Base-by-base conservation (phyloP, 2,888 invertebrate genomes). In the Nomada hirtipes region DNA sequence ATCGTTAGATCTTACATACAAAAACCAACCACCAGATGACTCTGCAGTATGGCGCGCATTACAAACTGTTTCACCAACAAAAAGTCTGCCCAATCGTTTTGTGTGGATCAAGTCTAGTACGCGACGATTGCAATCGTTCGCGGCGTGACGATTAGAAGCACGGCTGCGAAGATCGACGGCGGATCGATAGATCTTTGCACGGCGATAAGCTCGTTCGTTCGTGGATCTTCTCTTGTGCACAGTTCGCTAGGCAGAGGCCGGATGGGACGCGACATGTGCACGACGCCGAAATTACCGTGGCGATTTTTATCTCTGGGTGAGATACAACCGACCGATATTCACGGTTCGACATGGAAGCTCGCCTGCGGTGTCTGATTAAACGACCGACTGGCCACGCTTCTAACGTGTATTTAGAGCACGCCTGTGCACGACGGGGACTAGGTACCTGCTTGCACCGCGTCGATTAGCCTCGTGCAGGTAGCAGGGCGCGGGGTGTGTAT, bases 181-280 rank as follows among this genome's bases (percentile, higher is more conserved):
- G 59, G 53, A 77, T 80, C 79, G 79, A 80, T 80, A 78, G 79
- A 78, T 80, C 55, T 10, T 26, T n/a, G 26, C 1, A 4, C 11
- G 60, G 53, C 47, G 79, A 78, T 78, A 78, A 78, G n/a, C n/a
- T 2, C n/a, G 23, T 20, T 20, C 64, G 63, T 13, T 60, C 50
- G 73, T 75, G 81, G 85, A 85, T 85, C 86, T 75, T 82, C 84
- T 64, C 83, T 70, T 78, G 82, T 72, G 84, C 82, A 76, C 85
- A 85, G 83, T 87, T 86, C 79, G 86, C 80, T 82, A 82, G 88
- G 81, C 63, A 70, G 77, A 70, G 79, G 55, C 87, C 90, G 89
- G 90, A 87, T 88, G 86, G 87, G 80, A 85, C 91, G 89, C 92
- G 93, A 93, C 93, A 93, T 93, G 93, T 93, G 93, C 92, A 89